phyloP scores from a whole-genome alignment of 1,140 invertebrate species.

The Lepidurus packardi region DNA sequence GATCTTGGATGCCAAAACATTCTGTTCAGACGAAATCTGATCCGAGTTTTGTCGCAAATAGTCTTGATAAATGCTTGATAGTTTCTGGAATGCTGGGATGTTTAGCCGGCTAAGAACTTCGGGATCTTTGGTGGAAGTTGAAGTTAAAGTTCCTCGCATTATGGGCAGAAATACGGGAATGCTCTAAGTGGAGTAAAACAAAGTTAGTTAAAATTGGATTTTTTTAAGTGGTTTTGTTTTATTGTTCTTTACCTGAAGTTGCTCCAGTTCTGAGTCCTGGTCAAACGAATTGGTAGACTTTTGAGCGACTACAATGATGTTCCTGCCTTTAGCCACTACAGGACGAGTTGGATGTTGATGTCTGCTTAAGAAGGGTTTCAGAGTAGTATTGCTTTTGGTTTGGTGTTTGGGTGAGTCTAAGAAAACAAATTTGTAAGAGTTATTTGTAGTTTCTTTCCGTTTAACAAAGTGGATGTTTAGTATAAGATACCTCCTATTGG shows the following conservation, averaged over 20 bases:
- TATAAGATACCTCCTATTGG: conserved; percentile 69
- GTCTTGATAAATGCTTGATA: conserved; percentile 66
- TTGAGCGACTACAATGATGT: conserved; percentile 34
- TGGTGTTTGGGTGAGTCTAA: conserved; percentile 68
- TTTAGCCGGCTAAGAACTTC: conserved; percentile 79
- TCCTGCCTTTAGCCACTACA: conserved; percentile 46
- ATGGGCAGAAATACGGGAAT: conserved; percentile 91
- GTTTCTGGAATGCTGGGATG: conserved; percentile 53
- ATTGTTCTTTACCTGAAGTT: conserved; percentile 22
- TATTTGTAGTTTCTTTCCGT: no score
- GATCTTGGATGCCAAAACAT: conserved; percentile 60
- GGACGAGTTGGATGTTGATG: background rate
- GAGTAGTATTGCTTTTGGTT: conserved; percentile 49
- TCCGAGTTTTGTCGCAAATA: conserved; percentile 65
- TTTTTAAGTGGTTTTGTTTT: background rate
- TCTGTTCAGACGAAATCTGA: conserved; percentile 65
- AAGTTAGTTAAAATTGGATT: conserved; percentile 37
- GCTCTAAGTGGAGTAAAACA: conserved; percentile 46
- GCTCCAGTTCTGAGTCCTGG: conserved; percentile 30
- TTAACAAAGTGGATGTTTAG: no score
- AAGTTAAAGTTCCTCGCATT: conserved; percentile 77
- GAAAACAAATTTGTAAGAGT: conserved; percentile 32
- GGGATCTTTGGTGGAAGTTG: conserved; percentile 76
- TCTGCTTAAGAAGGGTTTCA: conserved; percentile 19
- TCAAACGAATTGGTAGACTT: conserved; percentile 27